A percentile compares a stretch with the other conserved stretches of the same genome.
Evolutionary conservation across 2,797 vertebrate genomes (phyloP).

Genomic region (Gobionotothen gibberifrons): DNA sequence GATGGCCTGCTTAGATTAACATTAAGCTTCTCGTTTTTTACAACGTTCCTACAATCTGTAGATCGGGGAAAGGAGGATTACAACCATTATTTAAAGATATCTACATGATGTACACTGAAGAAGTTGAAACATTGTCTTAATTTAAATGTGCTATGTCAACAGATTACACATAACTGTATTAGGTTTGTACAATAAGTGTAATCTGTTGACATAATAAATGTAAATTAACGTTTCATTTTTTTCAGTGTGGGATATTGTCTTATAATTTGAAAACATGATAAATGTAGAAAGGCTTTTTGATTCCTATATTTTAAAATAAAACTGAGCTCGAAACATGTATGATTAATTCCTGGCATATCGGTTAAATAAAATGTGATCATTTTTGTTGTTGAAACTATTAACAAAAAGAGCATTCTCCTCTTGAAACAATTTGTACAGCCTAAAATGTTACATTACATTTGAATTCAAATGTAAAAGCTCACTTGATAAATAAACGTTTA

Average conservation of each 20-base stretch:
- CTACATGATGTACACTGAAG: not conserved
- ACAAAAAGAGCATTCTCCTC: not conserved
- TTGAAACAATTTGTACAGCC: not conserved
- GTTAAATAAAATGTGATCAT: too few species aligned
- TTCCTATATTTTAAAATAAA: constrained; percentile 10
- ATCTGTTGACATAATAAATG: too few species aligned
- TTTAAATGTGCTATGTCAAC: too few species aligned
- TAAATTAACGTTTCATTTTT: too few species aligned
- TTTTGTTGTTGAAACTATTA: too few species aligned
- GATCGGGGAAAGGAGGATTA: not conserved
- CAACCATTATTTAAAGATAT: not conserved
- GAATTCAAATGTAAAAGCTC: constrained; percentile 30
- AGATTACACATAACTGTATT: too few species aligned
- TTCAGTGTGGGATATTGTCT: not conserved
- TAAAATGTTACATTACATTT: not conserved
- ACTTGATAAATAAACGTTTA: constrained; percentile 62
- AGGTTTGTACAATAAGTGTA: too few species aligned
- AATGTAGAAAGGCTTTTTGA: not conserved
- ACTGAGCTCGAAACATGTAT: constrained; percentile 21
- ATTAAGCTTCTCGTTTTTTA: constrained; percentile 62
- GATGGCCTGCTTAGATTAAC: constrained; percentile 50
- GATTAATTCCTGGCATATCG: constrained; percentile 37
- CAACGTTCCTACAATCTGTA: constrained; percentile 26
- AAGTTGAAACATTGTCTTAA: too few species aligned
- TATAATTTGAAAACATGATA: not conserved